Percentiles rank a stretch among this genome's conserved stretches.
phyloP scores from a whole-genome alignment of 2,797 vertebrate genomes.

The Hyperoplus lanceolatus region DNA sequence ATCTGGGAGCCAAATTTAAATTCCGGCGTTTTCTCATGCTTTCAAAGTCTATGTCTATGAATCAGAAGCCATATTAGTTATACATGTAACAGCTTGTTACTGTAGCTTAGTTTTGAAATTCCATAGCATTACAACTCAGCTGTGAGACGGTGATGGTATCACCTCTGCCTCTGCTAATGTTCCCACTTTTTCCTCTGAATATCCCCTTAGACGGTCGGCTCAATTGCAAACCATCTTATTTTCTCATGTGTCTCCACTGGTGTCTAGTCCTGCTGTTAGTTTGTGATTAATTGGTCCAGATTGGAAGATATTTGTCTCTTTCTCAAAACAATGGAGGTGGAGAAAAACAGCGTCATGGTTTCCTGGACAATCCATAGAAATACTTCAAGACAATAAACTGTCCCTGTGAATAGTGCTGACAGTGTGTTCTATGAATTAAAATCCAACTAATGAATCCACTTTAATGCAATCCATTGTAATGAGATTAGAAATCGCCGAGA shows the following conservation, averaged over 20 bases:
- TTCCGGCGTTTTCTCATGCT: too few species aligned
- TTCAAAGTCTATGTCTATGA: too few species aligned
- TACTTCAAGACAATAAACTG: neutral
- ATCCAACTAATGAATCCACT: neutral
- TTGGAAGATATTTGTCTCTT: neutral
- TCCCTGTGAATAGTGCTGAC: neutral
- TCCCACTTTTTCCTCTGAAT: neutral
- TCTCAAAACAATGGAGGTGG: neutral
- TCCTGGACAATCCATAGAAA: neutral
- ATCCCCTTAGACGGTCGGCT: neutral
- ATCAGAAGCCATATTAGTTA: too few species aligned
- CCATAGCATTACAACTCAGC: too few species aligned
- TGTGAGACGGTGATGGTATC: too few species aligned
- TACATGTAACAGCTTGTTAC: too few species aligned
- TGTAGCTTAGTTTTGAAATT: too few species aligned
- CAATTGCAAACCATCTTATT: neutral
- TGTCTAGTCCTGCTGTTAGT: neutral
- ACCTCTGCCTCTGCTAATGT: neutral
- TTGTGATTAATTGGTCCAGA: neutral
- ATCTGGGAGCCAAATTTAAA: too few species aligned
- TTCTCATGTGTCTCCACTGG: neutral
- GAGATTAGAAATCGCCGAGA: neutral
- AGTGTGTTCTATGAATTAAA: neutral
- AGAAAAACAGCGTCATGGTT: neutral
- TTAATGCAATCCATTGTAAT: neutral